Percentiles rank a stretch among this genome's conserved stretches.
Conservation (phyloP, 2,113 vertebrate species). For the Grammomys surdaster region DNA sequence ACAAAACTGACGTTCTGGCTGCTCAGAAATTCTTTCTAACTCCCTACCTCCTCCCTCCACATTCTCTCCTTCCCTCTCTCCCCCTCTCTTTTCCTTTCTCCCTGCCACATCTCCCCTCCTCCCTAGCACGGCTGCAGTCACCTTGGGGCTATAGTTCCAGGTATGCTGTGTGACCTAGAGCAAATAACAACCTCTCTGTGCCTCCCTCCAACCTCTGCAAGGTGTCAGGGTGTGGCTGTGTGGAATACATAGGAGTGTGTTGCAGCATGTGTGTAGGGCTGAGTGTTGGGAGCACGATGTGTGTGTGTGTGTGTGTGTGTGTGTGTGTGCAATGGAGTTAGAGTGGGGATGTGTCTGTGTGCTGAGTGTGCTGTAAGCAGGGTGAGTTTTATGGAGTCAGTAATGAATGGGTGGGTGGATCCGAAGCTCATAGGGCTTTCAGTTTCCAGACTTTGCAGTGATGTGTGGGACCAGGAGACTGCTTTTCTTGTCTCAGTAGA, state of each 20-base stretch:
- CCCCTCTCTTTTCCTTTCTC: neutral
- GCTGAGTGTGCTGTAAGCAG: neutral
- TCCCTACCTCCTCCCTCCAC: no score
- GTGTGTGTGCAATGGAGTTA: neutral
- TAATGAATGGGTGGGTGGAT: neutral
- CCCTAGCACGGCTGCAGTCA: neutral
- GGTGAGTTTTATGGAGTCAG: neutral
- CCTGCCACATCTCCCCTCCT: neutral
- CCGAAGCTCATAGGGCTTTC: neutral
- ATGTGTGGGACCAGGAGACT: neutral
- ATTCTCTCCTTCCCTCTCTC: neutral
- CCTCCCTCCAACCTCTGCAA: neutral
- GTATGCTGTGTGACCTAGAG: neutral
- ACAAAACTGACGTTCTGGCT: neutral
- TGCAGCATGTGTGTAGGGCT: neutral
- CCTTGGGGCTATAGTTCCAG: neutral
- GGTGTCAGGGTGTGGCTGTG: neutral
- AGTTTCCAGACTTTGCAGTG: neutral
- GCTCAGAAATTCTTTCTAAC: neutral
- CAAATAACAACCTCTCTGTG: neutral
- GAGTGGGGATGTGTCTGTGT: neutral
- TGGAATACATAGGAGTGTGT: neutral
- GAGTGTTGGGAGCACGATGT: no score
- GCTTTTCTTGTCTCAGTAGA: neutral
- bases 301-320: neutral